Evolutionary conservation across 2,888 invertebrate genomes (phyloP).

Genomic region (Eurytoma adleriae): DNA sequence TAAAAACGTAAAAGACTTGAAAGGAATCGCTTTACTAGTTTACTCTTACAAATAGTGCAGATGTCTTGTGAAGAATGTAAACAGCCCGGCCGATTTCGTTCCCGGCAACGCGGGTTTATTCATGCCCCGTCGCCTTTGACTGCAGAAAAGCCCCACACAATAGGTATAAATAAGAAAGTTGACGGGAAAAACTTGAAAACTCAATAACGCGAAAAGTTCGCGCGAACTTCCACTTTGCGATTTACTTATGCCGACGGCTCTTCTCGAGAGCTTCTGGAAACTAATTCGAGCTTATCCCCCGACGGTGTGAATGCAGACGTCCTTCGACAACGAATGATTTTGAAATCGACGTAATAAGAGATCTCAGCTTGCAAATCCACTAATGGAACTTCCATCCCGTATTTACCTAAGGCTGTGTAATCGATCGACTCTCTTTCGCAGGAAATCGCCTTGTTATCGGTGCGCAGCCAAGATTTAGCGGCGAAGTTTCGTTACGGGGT

Average conservation of each 20-base stretch:
- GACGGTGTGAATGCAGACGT: neutral
- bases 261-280: constrained; percentile 22
- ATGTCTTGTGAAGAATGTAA: no score
- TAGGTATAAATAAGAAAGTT: constrained; percentile 1
- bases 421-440: no score
- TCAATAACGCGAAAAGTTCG: constrained; percentile 44
- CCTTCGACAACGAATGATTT: constrained; percentile 15
- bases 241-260: constrained; percentile 32
- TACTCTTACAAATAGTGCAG: no score
- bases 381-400: constrained; percentile 18
- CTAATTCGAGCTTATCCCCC: constrained; percentile 47
- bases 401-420: no score
- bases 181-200: constrained; percentile 22
- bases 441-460: no score
- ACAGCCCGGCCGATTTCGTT: no score
- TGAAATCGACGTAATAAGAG: constrained; percentile 23
- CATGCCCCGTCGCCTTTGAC: neutral
- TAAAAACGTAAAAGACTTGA: no score
- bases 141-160: neutral
- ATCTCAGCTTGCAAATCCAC: neutral
- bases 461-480: neutral
- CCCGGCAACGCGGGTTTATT: neutral
- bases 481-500: no score
- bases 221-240: constrained; percentile 16
- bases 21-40: no score